Evolutionary conservation across 2,797 vertebrate genomes (phyloP).

Genomic region (Betta splendens): DNA sequence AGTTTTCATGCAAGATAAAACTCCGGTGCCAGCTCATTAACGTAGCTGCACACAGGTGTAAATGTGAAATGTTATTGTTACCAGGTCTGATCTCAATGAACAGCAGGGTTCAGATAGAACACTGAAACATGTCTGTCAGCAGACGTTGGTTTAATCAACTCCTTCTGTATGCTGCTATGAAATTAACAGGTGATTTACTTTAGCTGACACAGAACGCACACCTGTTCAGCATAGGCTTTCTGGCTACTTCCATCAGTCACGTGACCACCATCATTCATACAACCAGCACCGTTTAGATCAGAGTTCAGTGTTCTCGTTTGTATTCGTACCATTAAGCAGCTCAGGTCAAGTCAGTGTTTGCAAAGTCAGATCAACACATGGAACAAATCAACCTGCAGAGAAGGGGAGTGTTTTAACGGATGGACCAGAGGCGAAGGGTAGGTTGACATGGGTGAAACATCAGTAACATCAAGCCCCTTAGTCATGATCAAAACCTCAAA

Average conservation of each 20-base stretch:
- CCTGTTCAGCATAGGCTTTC: too few species aligned
- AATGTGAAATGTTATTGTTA: too few species aligned
- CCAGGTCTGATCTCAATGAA: too few species aligned
- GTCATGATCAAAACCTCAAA: constrained; percentile 19
- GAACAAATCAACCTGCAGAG: neutral
- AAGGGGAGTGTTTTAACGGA: constrained; percentile 1
- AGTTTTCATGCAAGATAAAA: too few species aligned
- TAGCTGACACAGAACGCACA: too few species aligned
- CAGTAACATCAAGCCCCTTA: constrained; percentile 20
- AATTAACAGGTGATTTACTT: too few species aligned
- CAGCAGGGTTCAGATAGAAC: too few species aligned
- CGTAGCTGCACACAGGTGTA: too few species aligned
- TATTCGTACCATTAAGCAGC: constrained; percentile 29
- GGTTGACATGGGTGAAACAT: constrained; percentile 32
- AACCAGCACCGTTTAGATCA: neutral
- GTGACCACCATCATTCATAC: constrained; percentile 8
- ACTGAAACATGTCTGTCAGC: too few species aligned
- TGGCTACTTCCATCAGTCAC: constrained; percentile 12
- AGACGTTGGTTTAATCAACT: too few species aligned
- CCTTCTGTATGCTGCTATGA: too few species aligned
- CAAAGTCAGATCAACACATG: neutral
- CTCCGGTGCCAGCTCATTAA: too few species aligned
- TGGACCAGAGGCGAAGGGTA: constrained; percentile 10
- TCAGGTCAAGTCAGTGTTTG: neutral
- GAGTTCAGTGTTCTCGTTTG: constrained; percentile 10